Evolutionary conservation across 2,888 invertebrate genomes (phyloP), one percentile per base, ranked within the genome.

Genomic region (Agonopterix heracliana): DNA sequence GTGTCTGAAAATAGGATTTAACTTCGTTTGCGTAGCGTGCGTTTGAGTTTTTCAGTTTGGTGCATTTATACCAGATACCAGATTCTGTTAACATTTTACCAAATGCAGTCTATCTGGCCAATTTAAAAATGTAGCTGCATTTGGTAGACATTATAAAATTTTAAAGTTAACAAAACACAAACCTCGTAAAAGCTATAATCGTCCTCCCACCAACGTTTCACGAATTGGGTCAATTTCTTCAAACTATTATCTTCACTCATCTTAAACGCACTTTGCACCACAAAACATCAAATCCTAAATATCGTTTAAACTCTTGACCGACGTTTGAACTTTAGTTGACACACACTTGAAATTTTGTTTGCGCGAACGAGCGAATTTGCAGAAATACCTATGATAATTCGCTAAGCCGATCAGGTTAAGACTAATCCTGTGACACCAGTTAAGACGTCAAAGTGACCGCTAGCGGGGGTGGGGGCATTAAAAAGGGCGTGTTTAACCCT

Each of bases 191-290:
- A 26, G 5, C 26, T 26, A 61, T 76, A 73, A 57, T 68, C 75
- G 44, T 82, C 78, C 60, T 83, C 78, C 82, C 83, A 84, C 84
- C 84, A 86, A 2, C 83, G 70, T 55, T 78, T 80, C 7, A 83
- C 80, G 54, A 83, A 85, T 56, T 69, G 71, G 11, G 71, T 67
- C 48, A 85, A 58, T 59, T 78, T 77, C 12, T 56, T 61, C 60
- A 85, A 66, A 65, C 71, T 71, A 49, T 74, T 59, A 36, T 61
- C 59, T 26, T 70, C 72, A 63, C 67, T 68, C 73, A 72, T 71
- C 26, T 26, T 26, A 26, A 26, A 26, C 1, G 26, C 26, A 26
- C 26, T 26, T 26, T 55, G 13, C n/a, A 60, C 50, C 44, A 42
- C 46, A 44, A 44, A 7, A 34, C 44, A 35, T 17, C 41, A 41